Conservation (phyloP, 92 coral and sea anemone genomes). For the Porites cylindrica region DNA sequence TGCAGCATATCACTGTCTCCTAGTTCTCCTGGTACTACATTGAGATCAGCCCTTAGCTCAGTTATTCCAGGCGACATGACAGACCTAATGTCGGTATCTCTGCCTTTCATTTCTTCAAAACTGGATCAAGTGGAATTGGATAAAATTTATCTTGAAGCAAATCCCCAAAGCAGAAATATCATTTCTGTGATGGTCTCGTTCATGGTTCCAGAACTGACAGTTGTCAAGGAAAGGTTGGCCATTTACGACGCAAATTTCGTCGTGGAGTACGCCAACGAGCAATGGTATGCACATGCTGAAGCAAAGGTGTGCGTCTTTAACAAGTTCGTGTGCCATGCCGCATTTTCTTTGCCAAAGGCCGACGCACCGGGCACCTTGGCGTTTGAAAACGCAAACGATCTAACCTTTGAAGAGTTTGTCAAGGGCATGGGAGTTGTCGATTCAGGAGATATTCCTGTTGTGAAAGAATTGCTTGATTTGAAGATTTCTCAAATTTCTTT, state of each 20-base stretch:
- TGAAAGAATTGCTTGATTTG: neutral
- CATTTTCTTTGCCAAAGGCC: constrained; percentile 17
- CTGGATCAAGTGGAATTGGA: neutral
- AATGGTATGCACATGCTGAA: constrained; percentile 17
- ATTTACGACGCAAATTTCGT: constrained; percentile 14
- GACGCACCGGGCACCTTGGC: constrained; percentile 3
- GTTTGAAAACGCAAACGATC: neutral
- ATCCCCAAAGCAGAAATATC: neutral
- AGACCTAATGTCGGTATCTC: neutral
- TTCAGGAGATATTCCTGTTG: constrained; percentile 2
- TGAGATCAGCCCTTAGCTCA: neutral
- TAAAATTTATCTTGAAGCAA: constrained; percentile 5
- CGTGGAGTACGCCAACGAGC: neutral
- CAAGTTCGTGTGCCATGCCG: constrained; percentile 11
- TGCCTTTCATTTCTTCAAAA: neutral
- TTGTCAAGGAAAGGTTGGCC: neutral
- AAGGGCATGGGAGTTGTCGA: neutral
- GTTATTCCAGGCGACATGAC: neutral
- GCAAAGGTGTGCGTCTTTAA: neutral
- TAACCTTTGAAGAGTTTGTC: constrained; percentile 11
- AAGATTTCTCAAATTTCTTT: neutral
- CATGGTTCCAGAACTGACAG: neutral
- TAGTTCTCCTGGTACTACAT: neutral
- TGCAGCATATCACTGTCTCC: constrained; percentile 11
- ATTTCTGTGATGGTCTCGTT: constrained; percentile 10